Base-by-base conservation (phyloP, 1,140 invertebrate genomes). In the Steinernema feltiae region DNA sequence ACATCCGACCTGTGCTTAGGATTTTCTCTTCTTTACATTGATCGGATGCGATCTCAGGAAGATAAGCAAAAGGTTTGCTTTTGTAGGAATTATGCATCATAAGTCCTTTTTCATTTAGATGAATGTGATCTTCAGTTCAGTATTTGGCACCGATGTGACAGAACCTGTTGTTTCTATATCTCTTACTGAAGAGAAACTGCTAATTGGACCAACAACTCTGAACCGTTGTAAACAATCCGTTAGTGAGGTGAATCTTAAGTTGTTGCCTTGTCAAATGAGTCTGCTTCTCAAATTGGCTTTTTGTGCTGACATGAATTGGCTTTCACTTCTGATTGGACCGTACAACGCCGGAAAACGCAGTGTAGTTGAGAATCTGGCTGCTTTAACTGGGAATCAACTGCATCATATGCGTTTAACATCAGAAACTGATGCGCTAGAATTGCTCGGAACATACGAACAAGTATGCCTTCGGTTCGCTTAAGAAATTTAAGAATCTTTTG, bases 361-460 rank as follows among this genome's bases (percentile, higher is more conserved):
- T 78, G 83, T 93, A 0, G 90, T 97, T 27, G 90, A 91, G 85
- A 88, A 92, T 24, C 86, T 97, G 30, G 91, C 94, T 0, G 89
- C 90, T 78, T 84, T 97, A 1, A 89, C 90, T 0, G 93, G 93
- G 0, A 90, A 91, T 78, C 89, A 90, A 71, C 88, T 98, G 1
- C 89, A 91, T 80, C 91, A 92, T 0, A 87, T 98, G 73, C 90
- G 91, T n/a, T 91, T 97, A 18, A 96, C 93, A 85, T 92, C 93
- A 35, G 91, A 93, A 48, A 97, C 95, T 91, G 95, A 98, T 84
- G 95, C 95, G 0, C 93, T 92, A 0, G 95, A 98, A 86, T 90
- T 98, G 63, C 89, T 98, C 1, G 95, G 95, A 70, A 93, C 94
- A 46, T 98, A 96, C 87, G 94, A 98, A 90, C 95, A 98, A n/a